Conservation (phyloP, 2,888 invertebrate species). For the Caenorhabditis becei region DNA sequence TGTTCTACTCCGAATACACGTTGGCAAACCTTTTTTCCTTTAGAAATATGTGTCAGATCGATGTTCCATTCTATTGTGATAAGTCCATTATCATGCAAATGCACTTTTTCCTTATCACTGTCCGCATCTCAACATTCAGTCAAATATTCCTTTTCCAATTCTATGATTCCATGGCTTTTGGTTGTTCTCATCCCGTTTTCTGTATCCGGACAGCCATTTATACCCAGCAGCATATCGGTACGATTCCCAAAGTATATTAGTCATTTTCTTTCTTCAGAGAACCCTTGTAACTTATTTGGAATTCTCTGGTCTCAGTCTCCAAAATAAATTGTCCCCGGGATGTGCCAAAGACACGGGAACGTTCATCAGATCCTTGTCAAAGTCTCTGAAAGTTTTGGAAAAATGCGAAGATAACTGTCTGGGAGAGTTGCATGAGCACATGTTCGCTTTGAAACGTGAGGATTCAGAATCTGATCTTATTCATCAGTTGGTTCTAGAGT, state of each 20-base stretch:
- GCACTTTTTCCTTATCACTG: not conserved
- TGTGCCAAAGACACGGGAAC: constrained; percentile 8
- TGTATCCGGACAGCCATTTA: not conserved
- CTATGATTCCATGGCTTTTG: not conserved
- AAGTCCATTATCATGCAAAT: not conserved
- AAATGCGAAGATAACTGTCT: constrained; percentile 4
- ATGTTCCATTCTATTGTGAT: not conserved
- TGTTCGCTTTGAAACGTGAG: constrained; percentile 28
- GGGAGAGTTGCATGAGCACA: constrained; percentile 6
- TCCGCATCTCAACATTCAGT: not conserved
- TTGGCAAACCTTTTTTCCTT: no score
- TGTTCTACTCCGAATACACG: no score
- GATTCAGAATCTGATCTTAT: no score
- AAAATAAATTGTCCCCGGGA: constrained; percentile 1
- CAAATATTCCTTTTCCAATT: not conserved
- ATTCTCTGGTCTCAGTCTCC: not conserved
- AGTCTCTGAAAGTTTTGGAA: constrained; percentile 2
- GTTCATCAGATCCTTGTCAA: constrained; percentile 3
- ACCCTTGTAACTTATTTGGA: not conserved
- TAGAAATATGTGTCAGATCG: no score
- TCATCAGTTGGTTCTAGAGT: constrained; percentile 7
- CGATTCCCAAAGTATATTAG: not conserved
- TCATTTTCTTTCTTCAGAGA: not conserved
- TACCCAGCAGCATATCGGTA: constrained; percentile 15
- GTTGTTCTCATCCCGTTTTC: not conserved